A percentile compares a stretch with the other conserved stretches of the same genome.
These are phyloP conservation scores for Xiphorhynchus erythropygius DNA, from an alignment of 2,797 vertebrate genomes.

Conservation along the genomic window DNA sequence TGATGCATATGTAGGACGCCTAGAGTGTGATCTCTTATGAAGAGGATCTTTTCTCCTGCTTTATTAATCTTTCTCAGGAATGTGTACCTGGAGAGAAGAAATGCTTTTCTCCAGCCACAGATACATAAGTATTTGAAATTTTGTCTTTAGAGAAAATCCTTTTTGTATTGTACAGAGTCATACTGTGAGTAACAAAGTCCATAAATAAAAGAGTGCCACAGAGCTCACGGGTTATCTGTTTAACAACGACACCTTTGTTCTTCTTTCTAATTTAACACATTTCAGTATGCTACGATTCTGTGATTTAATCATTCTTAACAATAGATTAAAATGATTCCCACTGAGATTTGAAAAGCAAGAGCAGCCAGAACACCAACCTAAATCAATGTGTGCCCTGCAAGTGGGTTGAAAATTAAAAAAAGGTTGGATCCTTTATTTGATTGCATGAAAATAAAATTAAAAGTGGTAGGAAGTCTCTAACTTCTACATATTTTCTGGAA, in stretches of 20 bases:
- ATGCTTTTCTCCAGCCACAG: slow-evolving; percentile 53
- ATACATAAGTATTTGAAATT: slow-evolving; percentile 65
- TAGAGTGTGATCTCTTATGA: slow-evolving; percentile 39
- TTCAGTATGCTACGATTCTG: background rate
- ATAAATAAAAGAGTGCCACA: slow-evolving; percentile 62
- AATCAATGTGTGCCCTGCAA: background rate
- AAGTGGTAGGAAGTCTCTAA: background rate
- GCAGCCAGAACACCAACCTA: background rate
- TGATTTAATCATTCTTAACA: slow-evolving; percentile 41
- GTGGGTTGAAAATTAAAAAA: background rate
- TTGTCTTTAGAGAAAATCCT: slow-evolving; percentile 61
- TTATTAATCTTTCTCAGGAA: slow-evolving; percentile 68
- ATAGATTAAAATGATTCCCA: background rate
- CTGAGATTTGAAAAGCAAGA: slow-evolving; percentile 15
- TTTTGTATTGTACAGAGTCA: background rate
- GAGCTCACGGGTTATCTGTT: slow-evolving; percentile 56
- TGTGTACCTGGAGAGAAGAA: slow-evolving; percentile 61
- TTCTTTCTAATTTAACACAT: slow-evolving; percentile 49
- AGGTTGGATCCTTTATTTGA: background rate
- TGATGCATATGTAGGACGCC: background rate
- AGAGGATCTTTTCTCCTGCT: slow-evolving; percentile 39
- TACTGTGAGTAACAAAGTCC: slow-evolving; percentile 47
- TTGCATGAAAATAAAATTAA: background rate
- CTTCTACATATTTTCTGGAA: background rate
- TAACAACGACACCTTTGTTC: slow-evolving; percentile 38